Percentiles rank a stretch among this genome's conserved stretches.
Conservation (phyloP, 92 coral and sea anemone species). For the Umimayanthus chanpuru region DNA sequence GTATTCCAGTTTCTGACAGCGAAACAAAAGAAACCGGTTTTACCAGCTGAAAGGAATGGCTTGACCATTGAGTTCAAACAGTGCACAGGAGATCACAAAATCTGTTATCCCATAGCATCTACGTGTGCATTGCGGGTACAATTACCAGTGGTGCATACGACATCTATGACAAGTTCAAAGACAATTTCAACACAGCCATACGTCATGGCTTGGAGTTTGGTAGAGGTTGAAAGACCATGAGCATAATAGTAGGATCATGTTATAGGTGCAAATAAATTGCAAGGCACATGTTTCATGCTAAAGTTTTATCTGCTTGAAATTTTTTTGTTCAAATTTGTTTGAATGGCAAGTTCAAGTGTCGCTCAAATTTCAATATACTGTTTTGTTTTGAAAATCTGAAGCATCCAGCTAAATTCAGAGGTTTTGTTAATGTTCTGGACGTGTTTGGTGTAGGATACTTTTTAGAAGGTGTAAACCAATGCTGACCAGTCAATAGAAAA, state of each 20-base stretch:
- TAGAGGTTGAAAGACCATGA: conserved; percentile 7
- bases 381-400: too few species aligned
- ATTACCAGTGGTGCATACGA: conserved; percentile 48
- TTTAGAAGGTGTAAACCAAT: too few species aligned
- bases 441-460: too few species aligned
- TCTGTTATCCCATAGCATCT: conserved; percentile 50
- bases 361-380: too few species aligned
- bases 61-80: conserved; percentile 49
- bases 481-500: too few species aligned
- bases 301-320: too few species aligned
- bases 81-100: conserved; percentile 44
- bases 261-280: too few species aligned
- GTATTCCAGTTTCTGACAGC: conserved; percentile 42
- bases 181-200: conserved; percentile 45
- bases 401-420: too few species aligned
- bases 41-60: conserved; percentile 49
- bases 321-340: background rate
- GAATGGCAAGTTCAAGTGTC: background rate
- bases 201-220: conserved; percentile 23
- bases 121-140: conserved; percentile 51
- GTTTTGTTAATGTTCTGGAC: too few species aligned
- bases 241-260: background rate
- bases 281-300: too few species aligned
- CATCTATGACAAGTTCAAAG: conserved; percentile 40
- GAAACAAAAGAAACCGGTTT: conserved; percentile 41